A percentile compares a stretch with the other conserved stretches of the same genome.
Evolutionary conservation across 2,113 vertebrate genomes (phyloP).

Genomic region (Neodon shergylaensis): DNA sequence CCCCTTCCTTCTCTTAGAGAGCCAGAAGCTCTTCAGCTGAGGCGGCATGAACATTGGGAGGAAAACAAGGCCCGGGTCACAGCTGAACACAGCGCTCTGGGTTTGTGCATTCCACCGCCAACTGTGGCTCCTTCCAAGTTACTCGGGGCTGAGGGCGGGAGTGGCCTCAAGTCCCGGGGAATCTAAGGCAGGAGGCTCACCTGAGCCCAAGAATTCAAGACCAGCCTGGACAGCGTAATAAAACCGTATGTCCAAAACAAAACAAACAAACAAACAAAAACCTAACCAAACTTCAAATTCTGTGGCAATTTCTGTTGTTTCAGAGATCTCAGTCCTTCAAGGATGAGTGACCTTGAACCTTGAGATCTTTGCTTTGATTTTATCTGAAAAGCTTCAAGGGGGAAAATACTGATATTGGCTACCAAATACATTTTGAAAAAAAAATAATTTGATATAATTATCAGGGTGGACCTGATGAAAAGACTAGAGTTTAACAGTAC

Average conservation of each 20-base stretch:
- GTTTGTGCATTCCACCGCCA: not conserved
- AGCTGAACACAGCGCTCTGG: not conserved
- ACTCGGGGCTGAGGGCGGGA: not conserved
- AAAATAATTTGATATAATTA: not conserved
- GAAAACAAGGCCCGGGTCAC: not conserved
- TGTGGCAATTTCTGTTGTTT: not conserved
- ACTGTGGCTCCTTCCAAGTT: not conserved
- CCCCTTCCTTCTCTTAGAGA: not conserved
- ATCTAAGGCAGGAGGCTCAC: not conserved
- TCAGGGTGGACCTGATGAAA: constrained; percentile 11
- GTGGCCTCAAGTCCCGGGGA: not conserved
- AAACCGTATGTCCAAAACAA: not conserved
- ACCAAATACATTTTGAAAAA: constrained; percentile 7
- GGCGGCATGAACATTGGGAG: not conserved
- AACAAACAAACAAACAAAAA: not conserved
- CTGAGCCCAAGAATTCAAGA: not conserved
- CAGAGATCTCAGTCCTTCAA: not conserved
- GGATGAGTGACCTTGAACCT: not conserved
- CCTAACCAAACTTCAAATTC: not conserved
- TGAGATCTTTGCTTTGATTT: constrained; percentile 42
- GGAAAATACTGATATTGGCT: constrained; percentile 14
- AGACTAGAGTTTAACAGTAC: constrained; percentile 42
- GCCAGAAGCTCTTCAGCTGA: not conserved
- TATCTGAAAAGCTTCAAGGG: constrained; percentile 52
- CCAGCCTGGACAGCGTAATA: not conserved